A percentile compares a stretch with the other conserved stretches of the same genome.
These are phyloP conservation scores for Porites cylindrica DNA, from an alignment of 92 coral and sea anemone species.

Conservation along the genomic window DNA sequence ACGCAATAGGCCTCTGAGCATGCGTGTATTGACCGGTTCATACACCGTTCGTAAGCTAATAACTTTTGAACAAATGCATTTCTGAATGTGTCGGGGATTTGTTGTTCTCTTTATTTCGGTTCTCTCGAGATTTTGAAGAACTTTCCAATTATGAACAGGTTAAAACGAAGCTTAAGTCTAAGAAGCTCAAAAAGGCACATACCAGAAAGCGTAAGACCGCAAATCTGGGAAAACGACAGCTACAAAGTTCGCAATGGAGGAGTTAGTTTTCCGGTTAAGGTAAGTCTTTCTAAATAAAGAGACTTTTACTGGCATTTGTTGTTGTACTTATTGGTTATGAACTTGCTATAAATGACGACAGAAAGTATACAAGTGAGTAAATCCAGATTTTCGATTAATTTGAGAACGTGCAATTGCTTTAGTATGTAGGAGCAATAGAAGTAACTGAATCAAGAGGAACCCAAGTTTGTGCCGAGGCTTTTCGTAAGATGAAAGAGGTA, in stretches of 20 bases:
- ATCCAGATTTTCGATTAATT: constrained; percentile 17
- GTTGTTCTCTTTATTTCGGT: constrained; percentile 26
- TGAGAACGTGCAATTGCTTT: constrained; percentile 16
- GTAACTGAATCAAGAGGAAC: constrained; percentile 98
- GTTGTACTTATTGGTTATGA: too few relatives aligned
- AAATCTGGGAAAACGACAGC: constrained; percentile 99
- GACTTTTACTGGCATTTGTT: constrained; percentile 1
- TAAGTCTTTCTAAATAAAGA: constrained; percentile 8
- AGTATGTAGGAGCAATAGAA: constrained; percentile 96
- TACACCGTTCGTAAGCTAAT: constrained; percentile 5
- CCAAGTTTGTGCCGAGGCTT: constrained; percentile 98
- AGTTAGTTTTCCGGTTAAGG: constrained; percentile 99
- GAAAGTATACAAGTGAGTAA: not conserved
- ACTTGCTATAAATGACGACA: not conserved
- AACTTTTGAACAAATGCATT: constrained; percentile 19
- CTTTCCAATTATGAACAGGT: constrained; percentile 77
- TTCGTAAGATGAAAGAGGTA: constrained; percentile 90
- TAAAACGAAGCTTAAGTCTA: constrained; percentile 92
- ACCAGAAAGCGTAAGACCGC: constrained; percentile 98
- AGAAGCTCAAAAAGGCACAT: constrained; percentile 94
- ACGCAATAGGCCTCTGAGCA: constrained; percentile 44
- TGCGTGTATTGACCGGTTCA: constrained; percentile 34
- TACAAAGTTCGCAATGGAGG: constrained; percentile 99
- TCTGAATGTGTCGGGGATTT: constrained; percentile 3
- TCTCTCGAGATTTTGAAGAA: constrained; percentile 7